Conservation (phyloP, 2,797 vertebrate genomes). For the Craterocephalus amniculus region DNA sequence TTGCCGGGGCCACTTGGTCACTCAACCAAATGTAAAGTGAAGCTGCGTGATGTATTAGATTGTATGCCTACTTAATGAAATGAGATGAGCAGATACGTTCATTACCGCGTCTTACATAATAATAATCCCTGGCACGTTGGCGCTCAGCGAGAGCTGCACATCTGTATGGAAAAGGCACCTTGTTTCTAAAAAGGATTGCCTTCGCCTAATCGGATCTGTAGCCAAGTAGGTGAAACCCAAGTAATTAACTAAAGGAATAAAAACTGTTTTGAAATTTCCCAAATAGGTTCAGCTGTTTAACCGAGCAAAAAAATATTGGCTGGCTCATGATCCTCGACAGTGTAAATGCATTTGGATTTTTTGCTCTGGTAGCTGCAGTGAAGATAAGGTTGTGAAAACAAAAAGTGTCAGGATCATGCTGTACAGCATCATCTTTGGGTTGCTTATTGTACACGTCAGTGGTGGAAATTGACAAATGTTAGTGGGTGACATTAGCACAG, state of each 20-base stretch:
- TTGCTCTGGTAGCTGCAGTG: too few species aligned
- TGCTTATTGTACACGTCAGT: too few species aligned
- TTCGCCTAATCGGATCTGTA: slow-evolving; percentile 7
- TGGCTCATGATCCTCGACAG: too few species aligned
- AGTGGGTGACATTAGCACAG: too few species aligned
- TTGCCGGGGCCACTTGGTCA: slow-evolving; percentile 27
- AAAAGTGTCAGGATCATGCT: too few species aligned
- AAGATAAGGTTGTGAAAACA: too few species aligned
- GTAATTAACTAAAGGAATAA: background rate
- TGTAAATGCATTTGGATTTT: too few species aligned
- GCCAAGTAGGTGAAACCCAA: background rate
- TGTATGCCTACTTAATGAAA: slow-evolving; percentile 60
- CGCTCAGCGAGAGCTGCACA: background rate
- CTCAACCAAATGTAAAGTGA: slow-evolving; percentile 61
- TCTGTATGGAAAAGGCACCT: slow-evolving; percentile 36
- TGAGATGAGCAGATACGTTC: slow-evolving; percentile 40
- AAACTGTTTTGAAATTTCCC: background rate
- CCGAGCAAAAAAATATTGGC: too few species aligned
- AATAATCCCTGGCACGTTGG: slow-evolving; percentile 29
- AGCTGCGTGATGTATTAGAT: slow-evolving; percentile 41
- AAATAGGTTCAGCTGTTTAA: background rate
- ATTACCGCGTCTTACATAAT: slow-evolving; percentile 41
- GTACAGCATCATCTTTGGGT: too few species aligned
- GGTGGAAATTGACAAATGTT: too few species aligned
- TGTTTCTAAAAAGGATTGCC: slow-evolving; percentile 24